Evolutionary conservation across 2,888 invertebrate genomes (phyloP), one percentile per base, ranked within the genome.

Genomic region (Synanthedon tipuliformis): DNA sequence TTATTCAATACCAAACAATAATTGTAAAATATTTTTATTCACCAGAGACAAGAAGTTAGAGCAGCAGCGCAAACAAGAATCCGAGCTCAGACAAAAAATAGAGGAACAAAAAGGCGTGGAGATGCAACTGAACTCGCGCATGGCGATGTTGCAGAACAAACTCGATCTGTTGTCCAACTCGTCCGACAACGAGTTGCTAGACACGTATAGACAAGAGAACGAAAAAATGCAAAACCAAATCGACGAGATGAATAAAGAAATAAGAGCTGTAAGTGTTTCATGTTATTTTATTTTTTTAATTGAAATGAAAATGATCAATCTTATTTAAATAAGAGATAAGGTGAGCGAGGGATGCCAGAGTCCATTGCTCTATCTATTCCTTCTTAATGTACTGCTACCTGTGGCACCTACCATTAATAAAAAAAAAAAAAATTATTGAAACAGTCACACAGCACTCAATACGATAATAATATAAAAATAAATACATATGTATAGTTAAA

Each of bases 31-130:
- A 48, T 40, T 50, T 52, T 65, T 60, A 48, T 34, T 34, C 34
- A 34, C 10, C 56, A 87, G 86, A 12, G 86, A 86, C 52, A 85
- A 82, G 57, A 81, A 76, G 58, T 55, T 86, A 45, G 86, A 87
- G 56, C 75, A 74, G 1, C 78, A 83, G 56, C 75, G 85, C 4
- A 85, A 84, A 56, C 77, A 73, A 60, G 87, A 86, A 55, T 68
- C 79, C 0, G 86, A 87, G 16, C 61, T 82, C 4, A 66, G 79
- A 27, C 57, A 73, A 0, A 79, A 78, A 56, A 50, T 87, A 8
- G 87, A 87, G 50, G 85, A 83, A 52, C 79, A 81, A 16, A 80
- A 78, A 62, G 83, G 78, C 7, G 58, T 78, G 50, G 86, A 86
- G 56, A 71, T 81, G 74, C 84, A 87, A 54, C 65, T 85, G 1